A percentile compares a stretch with the other conserved stretches of the same genome.
phyloP scores from a whole-genome alignment of 1,140 invertebrate species.

The Papilio polyxenes region DNA sequence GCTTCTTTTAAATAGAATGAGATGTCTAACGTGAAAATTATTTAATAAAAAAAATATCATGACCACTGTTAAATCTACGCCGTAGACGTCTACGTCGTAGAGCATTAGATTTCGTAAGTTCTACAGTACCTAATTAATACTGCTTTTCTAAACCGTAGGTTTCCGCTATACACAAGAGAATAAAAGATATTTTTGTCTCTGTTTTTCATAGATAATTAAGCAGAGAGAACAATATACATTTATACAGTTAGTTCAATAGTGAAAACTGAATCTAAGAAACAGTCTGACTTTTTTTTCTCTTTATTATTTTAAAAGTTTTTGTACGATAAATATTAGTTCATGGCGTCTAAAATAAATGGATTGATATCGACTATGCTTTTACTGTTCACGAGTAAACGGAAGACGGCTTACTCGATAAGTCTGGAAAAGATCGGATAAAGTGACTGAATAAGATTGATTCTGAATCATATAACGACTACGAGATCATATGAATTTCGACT shows the following conservation, averaged over 20 bases:
- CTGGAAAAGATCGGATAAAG: slow-evolving; percentile 15
- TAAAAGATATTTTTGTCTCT: too few species aligned
- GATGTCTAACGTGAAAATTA: background rate
- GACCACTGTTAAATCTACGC: background rate
- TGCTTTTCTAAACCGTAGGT: too few species aligned
- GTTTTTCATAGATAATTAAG: too few species aligned
- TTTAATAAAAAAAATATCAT: background rate
- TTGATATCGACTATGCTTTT: slow-evolving; percentile 14
- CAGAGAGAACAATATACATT: too few species aligned
- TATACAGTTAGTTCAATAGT: too few species aligned
- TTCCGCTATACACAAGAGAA: too few species aligned
- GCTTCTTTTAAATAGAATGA: background rate
- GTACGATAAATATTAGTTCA: background rate
- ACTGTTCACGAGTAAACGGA: background rate
- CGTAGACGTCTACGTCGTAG: background rate
- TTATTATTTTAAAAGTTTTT: background rate
- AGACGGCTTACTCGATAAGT: slow-evolving; percentile 13
- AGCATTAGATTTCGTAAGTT: background rate
- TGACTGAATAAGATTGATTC: slow-evolving; percentile 23
- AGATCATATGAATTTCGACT: background rate
- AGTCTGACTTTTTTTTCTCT: too few species aligned
- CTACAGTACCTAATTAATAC: background rate
- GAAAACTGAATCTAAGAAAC: too few species aligned
- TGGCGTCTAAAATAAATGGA: background rate
- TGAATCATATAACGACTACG: background rate